Base-by-base conservation (phyloP, 2,888 invertebrate genomes). In the Acholoe squamosa region DNA sequence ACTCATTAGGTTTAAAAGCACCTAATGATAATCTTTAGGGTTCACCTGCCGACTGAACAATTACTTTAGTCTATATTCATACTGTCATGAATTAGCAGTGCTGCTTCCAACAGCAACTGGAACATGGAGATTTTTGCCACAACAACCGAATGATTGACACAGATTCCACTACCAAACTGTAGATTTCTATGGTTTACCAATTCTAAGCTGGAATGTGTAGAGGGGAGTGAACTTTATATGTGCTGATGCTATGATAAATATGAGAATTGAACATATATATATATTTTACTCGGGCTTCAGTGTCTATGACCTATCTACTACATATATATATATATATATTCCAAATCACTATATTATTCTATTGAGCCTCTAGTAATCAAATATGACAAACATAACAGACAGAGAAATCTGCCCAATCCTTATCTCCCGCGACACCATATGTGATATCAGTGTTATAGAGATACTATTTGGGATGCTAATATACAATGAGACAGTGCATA, bases 311-410 rank as follows among this genome's bases (percentile, higher is more conserved):
- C 71, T 71, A 28, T 71, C 28, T 61, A 61, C n/a, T n/a, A 61
- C 14, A 61, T 61, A 61, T 19, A n/a, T n/a, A n/a, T n/a, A 19
- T 25, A 14, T 71, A 71, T 71, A 71, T 71, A 71, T 71, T 71
- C 71, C 12, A 71, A 71, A 71, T 28, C 25, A 71, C 71, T 71
- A 71, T 71, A 71, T n/a, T n/a, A n/a, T 71, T 71, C 71, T 71
- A 71, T 25, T 25, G 16, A 71, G 71, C 25, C 71, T 25, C 28
- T 71, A 71, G 71, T 25, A n/a, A 28, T n/a, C 3, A 25, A 71
- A 71, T 71, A 61, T 5, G 19, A 61, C 61, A 71, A 25, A 25
- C 28, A 25, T 71, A 71, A 28, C 22, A n/a, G 5, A 14, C 19
- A 61, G 61, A 61, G 61, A 61, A 3, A 61, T n/a, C 43, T 61